These are phyloP conservation scores for Ormia ochracea DNA, from an alignment of 2,888 invertebrate species.

Conservation along the genomic window DNA sequence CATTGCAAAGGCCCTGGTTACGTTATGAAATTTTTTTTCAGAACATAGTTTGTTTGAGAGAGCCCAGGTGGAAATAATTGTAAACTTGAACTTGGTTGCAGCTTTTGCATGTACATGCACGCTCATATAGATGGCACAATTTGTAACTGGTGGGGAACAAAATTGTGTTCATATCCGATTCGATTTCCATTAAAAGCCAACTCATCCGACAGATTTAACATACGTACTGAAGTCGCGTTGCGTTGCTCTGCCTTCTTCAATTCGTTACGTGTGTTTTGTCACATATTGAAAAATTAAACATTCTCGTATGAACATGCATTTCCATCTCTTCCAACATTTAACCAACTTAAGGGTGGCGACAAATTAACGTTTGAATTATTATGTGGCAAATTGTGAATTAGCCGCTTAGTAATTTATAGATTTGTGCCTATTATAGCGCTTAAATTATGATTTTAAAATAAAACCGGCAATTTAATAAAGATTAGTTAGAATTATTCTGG, in stretches of 20 bases:
- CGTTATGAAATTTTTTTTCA: too few species aligned
- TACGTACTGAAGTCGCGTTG: not conserved
- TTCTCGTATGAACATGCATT: conserved; percentile 26
- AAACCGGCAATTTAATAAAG: conserved; percentile 24
- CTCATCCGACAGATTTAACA: not conserved
- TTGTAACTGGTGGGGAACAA: too few species aligned
- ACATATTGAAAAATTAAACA: not conserved
- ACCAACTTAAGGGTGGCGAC: conserved; percentile 60
- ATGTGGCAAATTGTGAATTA: conserved; percentile 67
- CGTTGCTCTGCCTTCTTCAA: not conserved
- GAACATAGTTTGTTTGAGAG: too few species aligned
- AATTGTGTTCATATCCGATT: not conserved
- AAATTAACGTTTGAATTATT: conserved; percentile 67
- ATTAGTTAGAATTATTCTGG: conserved; percentile 3
- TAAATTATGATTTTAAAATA: conserved; percentile 41
- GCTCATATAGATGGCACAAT: too few species aligned
- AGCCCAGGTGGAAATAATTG: too few species aligned
- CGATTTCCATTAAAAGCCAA: not conserved
- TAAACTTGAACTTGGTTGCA: too few species aligned
- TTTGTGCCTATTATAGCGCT: conserved; percentile 52
- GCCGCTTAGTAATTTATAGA: conserved; percentile 63
- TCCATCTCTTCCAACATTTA: conserved; percentile 27
- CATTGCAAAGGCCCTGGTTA: too few species aligned
- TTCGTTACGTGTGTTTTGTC: conserved; percentile 9
- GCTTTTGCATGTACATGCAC: too few species aligned